Evolutionary conservation across 2,113 vertebrate genomes (phyloP).

Genomic region (Danio rerio): DNA sequence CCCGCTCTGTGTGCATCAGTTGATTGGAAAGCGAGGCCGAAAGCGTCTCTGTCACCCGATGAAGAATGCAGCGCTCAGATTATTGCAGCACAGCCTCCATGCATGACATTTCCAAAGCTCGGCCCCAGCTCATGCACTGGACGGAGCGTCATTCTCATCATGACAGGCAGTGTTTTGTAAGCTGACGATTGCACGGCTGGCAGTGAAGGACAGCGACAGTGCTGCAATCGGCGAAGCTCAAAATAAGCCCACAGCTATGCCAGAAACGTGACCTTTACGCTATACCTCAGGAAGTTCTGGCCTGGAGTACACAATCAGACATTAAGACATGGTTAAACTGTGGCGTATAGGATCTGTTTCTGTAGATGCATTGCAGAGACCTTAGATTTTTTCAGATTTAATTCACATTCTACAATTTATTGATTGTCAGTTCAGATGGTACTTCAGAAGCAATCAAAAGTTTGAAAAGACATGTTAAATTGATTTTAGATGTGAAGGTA

Average conservation of each 20-base stretch:
- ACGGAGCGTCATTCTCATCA: neutral
- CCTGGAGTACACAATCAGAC: constrained; percentile 2
- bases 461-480: no score
- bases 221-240: constrained; percentile 15
- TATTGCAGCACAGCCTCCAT: neutral
- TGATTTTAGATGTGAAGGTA: no score
- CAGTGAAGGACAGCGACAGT: constrained; percentile 37
- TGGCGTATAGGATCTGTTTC: neutral
- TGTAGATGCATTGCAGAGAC: neutral
- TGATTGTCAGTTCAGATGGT: no score
- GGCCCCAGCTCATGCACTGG: neutral
- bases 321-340: neutral
- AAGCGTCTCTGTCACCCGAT: neutral
- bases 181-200: neutral
- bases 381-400: neutral
- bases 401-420: no score
- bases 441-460: no score
- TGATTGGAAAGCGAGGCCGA: neutral
- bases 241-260: constrained; percentile 42
- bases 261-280: constrained; percentile 49
- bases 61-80: neutral
- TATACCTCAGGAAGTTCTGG: constrained; percentile 16
- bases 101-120: neutral
- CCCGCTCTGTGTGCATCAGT: neutral
- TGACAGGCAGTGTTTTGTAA: constrained; percentile 4